Base-by-base conservation (phyloP, 2,888 invertebrate genomes). In the Luperina testacea region DNA sequence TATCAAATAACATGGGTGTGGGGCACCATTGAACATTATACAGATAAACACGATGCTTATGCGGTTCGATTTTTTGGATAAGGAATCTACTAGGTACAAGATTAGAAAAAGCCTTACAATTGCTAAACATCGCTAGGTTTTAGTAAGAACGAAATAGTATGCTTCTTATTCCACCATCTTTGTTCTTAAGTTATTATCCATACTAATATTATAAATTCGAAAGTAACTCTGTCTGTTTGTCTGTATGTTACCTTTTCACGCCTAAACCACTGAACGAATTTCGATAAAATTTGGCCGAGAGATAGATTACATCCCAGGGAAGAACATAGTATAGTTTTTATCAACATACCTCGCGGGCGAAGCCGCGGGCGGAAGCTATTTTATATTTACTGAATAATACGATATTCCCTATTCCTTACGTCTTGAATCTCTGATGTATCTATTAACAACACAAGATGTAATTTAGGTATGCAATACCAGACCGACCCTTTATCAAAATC, bases 1-100 rank as follows among this genome's bases (percentile, higher is more conserved):
- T 82, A 67, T 73, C 48, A 48, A 48, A 82, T n/a, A 59, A 48
- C 53, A 73, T 24, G 20, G 57, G 71, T 63, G 71, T 77, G 48
- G 48, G n/a, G 59, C 45, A 53, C 42, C 51, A 61, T 80, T 73
- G 51, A 74, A 65, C 20, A 51, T 57, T 42, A 51, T 9, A 63
- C 57, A 53, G 57, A 64, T 64, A 59, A 48, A 48, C 2, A 48
- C 48, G 51, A 42, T 38, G 9, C 42, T 20, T 27, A 20, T 11
- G 38, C 11, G 20, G 27, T n/a, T 17, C 2, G 11, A 1, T 48
- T 61, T 61, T 13, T 38, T 61, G 13, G n/a, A 20, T 73, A n/a
- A 71, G 20, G 11, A 32, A 32, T 69, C 8, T 27, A 27, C 69
- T 32, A 38, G 38, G 38, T 38, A 51, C 24, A 24, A 9, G 9